phyloP scores from a whole-genome alignment of 2,797 vertebrate species.

The Notolabrus celidotus region DNA sequence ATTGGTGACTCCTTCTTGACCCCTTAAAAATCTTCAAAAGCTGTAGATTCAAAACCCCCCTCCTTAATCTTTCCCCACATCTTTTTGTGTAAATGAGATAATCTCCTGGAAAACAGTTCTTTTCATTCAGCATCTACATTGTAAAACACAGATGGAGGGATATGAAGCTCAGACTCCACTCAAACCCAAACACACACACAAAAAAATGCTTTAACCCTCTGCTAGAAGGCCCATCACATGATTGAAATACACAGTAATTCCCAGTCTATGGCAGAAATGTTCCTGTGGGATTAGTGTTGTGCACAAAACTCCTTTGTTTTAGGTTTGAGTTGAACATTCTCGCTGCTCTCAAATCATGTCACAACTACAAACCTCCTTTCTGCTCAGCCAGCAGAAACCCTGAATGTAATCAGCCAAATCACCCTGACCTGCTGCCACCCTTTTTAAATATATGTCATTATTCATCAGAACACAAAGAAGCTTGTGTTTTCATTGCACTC shows the following conservation, averaged over 20 bases:
- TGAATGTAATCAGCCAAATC: constrained; percentile 51
- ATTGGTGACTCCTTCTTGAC: constrained; percentile 21
- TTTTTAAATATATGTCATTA: constrained; percentile 6
- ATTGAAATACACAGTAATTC: constrained; percentile 76
- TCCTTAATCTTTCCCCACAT: background rate
- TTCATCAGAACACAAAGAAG: background rate
- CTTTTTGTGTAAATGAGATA: constrained; percentile 17
- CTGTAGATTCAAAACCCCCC: background rate
- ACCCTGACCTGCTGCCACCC: constrained; percentile 41
- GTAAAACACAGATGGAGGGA: constrained; percentile 19
- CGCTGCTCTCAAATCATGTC: constrained; percentile 67
- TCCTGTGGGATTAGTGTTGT: constrained; percentile 74
- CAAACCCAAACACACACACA: constrained; percentile 39
- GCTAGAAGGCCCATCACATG: constrained; percentile 74
- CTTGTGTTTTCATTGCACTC: constrained; percentile 33
- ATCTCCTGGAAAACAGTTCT: constrained; percentile 13
- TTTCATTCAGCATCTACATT: constrained; percentile 30
- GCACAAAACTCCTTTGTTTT: constrained; percentile 78
- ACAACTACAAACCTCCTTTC: constrained; percentile 63
- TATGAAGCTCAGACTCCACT: constrained; percentile 34
- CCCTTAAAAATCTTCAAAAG: constrained; percentile 19
- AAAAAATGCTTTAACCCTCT: constrained; percentile 47
- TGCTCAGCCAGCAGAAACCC: constrained; percentile 27
- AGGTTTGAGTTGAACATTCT: constrained; percentile 61
- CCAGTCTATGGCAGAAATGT: constrained; percentile 62